These are phyloP conservation scores for Clostera curtula DNA, from an alignment of 2,888 invertebrate genomes.

Conservation along the genomic window DNA sequence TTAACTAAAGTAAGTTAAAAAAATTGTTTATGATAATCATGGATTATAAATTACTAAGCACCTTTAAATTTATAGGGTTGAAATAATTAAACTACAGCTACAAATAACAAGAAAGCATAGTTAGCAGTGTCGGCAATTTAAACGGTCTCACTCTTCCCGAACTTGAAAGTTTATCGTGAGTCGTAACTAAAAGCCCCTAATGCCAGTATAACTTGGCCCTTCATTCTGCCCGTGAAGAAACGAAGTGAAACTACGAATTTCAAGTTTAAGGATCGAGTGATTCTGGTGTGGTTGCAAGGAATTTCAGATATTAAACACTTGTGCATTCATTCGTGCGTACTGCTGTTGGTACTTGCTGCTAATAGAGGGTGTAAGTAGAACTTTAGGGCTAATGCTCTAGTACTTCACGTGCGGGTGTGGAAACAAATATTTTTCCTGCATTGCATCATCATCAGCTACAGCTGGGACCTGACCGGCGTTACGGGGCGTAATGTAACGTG, in stretches of 20 bases:
- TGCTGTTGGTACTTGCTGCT: constrained; percentile 58
- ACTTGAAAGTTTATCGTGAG: constrained; percentile 65
- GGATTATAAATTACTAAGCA: too few relatives aligned
- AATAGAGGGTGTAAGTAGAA: constrained; percentile 44
- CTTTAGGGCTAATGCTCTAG: constrained; percentile 35
- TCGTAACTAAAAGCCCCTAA: constrained; percentile 56
- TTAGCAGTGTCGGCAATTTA: constrained; percentile 67
- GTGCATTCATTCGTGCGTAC: constrained; percentile 48
- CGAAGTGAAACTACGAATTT: constrained; percentile 12
- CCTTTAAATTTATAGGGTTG: too few relatives aligned
- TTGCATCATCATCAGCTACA: too few relatives aligned
- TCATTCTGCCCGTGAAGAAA: constrained; percentile 18
- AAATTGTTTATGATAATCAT: too few relatives aligned
- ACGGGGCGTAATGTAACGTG: too few relatives aligned
- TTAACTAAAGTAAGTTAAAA: too few relatives aligned
- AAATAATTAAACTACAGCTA: too few relatives aligned
- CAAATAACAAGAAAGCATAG: too few relatives aligned
- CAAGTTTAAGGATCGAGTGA: constrained; percentile 22
- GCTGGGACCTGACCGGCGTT: too few relatives aligned
- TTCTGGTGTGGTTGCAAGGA: constrained; percentile 44
- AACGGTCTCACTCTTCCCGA: constrained; percentile 63
- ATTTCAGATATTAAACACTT: constrained; percentile 66
- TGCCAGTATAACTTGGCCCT: constrained; percentile 37
- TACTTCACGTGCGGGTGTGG: too few relatives aligned
- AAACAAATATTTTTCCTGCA: too few relatives aligned